Conservation (phyloP, 2,888 invertebrate genomes). For the Zaprionus bogoriensis region DNA sequence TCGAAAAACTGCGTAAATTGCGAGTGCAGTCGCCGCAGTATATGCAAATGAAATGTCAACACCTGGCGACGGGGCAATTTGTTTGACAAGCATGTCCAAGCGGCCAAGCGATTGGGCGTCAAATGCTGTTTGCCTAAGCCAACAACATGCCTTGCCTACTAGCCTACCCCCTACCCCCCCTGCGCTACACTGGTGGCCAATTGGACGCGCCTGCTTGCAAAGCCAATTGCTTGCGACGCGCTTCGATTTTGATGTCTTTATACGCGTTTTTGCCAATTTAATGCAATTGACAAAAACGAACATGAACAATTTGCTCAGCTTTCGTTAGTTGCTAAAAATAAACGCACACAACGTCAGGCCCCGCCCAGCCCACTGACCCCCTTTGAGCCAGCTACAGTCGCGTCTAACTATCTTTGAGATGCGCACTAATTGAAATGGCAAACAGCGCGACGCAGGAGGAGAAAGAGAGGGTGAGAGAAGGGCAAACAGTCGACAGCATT, state of each 20-base stretch:
- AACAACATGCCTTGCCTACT: not conserved
- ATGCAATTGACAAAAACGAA: conserved; percentile 42
- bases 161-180: not conserved
- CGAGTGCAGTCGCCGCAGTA: not conserved
- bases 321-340: conserved; percentile 60
- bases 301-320: conserved; percentile 33
- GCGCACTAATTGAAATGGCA: conserved; percentile 64
- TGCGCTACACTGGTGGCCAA: conserved; percentile 21
- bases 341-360: conserved; percentile 4
- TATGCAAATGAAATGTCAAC: conserved; percentile 71
- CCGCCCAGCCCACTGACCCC: not conserved
- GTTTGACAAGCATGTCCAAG: conserved; percentile 57
- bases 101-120: conserved; percentile 60
- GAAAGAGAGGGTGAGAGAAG: not conserved
- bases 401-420: conserved; percentile 55
- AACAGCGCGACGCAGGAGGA: not conserved
- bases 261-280: conserved; percentile 36
- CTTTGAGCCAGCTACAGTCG: conserved; percentile 17
- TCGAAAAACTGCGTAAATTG: conserved; percentile 51
- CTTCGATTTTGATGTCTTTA: conserved; percentile 49
- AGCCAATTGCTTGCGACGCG: conserved; percentile 52
- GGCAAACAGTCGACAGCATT: conserved; percentile 37
- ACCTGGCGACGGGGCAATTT: conserved; percentile 59
- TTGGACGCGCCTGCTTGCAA: conserved; percentile 46
- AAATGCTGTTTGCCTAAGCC: conserved; percentile 29